A percentile compares a stretch with the other conserved stretches of the same genome.
phyloP scores from a whole-genome alignment of 2,113 vertebrate species.

The Brachypodius melanocephalos region DNA sequence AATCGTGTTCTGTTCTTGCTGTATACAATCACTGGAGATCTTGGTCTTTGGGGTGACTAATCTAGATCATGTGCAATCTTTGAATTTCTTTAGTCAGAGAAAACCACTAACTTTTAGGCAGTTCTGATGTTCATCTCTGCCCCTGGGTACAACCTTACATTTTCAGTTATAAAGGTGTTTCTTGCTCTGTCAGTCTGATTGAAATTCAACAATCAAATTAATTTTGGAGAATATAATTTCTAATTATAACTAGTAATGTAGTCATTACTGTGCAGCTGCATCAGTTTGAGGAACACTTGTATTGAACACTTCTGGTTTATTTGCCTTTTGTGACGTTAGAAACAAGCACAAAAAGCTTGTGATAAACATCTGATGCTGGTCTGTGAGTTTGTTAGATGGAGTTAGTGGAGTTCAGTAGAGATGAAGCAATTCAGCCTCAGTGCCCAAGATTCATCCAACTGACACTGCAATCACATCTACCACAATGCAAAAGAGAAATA shows the following conservation, averaged over 20 bases:
- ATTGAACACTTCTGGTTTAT: neutral
- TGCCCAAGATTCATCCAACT: neutral
- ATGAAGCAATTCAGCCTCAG: neutral
- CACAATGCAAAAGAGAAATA: neutral
- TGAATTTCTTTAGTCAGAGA: neutral
- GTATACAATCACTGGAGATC: neutral
- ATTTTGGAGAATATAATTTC: neutral
- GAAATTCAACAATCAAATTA: neutral
- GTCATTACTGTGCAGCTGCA: neutral
- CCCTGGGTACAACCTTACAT: neutral
- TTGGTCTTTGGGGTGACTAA: neutral
- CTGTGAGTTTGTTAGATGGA: neutral
- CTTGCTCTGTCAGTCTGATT: neutral
- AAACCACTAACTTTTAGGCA: neutral
- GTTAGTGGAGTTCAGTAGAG: neutral
- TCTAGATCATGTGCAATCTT: neutral
- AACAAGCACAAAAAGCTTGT: neutral
- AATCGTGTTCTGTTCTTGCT: neutral
- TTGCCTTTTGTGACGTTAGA: neutral
- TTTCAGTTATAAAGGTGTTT: neutral
- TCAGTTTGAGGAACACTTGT: fast-evolving
- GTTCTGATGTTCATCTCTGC: neutral
- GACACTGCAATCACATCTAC: neutral
- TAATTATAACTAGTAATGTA: neutral
- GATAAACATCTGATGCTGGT: neutral